Evolutionary conservation across 2,888 invertebrate genomes (phyloP).

Genomic region (Epirrhoe alternata): DNA sequence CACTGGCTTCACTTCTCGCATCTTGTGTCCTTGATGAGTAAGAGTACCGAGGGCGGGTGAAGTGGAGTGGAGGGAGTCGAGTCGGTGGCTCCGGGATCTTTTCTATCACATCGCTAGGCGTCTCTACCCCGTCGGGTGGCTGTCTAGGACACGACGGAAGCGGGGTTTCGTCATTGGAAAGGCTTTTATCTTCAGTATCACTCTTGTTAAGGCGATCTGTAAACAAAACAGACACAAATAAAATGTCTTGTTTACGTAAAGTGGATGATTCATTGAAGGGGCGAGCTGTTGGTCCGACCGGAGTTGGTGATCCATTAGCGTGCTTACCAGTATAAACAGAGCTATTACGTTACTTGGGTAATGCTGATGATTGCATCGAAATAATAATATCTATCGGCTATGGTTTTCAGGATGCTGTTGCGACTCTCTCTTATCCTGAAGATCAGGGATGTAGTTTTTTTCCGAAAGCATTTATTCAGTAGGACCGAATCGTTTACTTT

Average conservation of each 20-base stretch:
- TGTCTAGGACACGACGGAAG: constrained; percentile 88
- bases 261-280: too few species aligned
- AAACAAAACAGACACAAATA: constrained; percentile 35
- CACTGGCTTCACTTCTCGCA: constrained; percentile 92
- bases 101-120: constrained; percentile 89
- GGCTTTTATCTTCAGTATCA: constrained; percentile 79
- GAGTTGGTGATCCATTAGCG: too few species aligned
- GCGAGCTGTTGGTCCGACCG: too few species aligned
- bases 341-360: too few species aligned
- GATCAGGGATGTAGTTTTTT: too few species aligned
- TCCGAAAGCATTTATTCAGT: too few species aligned
- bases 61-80: constrained; percentile 65
- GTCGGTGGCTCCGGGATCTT: constrained; percentile 73
- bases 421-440: too few species aligned
- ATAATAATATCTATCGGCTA: too few species aligned
- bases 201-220: constrained; percentile 79
- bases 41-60: constrained; percentile 67
- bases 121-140: constrained; percentile 93
- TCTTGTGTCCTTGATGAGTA: constrained; percentile 88
- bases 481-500: too few species aligned
- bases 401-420: too few species aligned
- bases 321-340: too few species aligned
- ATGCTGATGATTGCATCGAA: too few species aligned
- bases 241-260: constrained; percentile 14
- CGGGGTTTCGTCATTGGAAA: constrained; percentile 79